These are phyloP conservation scores for Argyresthia albistria DNA, from an alignment of 2,888 invertebrate species.

Conservation along the genomic window DNA sequence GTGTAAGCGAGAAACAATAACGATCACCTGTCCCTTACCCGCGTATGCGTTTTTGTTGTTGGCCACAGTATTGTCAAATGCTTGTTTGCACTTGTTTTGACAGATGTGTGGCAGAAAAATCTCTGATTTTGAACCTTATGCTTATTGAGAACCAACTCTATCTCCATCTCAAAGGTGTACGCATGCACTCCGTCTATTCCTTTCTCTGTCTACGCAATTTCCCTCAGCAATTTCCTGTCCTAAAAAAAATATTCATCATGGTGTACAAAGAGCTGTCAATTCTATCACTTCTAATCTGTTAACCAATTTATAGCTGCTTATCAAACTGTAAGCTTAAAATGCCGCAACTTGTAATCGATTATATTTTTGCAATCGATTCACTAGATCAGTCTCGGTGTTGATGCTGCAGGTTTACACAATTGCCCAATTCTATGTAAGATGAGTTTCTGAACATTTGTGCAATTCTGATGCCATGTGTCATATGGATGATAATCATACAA, in stretches of 20 bases:
- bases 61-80: no score
- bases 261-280: background rate
- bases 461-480: background rate
- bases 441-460: background rate
- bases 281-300: background rate
- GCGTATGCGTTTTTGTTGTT: no score
- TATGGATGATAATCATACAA: no score
- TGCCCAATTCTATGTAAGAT: background rate
- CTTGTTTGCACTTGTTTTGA: no score
- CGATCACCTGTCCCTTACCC: no score
- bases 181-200: no score
- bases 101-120: no score
- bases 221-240: constrained; percentile 2
- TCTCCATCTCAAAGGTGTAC: no score
- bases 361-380: constrained; percentile 5
- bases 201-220: no score
- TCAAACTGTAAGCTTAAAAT: background rate
- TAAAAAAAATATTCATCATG: constrained; percentile 1
- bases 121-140: no score
- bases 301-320: background rate
- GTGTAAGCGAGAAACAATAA: no score
- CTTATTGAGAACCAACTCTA: no score
- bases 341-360: constrained; percentile 1
- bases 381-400: constrained; percentile 1
- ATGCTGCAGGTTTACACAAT: background rate